phyloP scores from a whole-genome alignment of 2,888 invertebrate genomes.

The Chirona hameri region DNA sequence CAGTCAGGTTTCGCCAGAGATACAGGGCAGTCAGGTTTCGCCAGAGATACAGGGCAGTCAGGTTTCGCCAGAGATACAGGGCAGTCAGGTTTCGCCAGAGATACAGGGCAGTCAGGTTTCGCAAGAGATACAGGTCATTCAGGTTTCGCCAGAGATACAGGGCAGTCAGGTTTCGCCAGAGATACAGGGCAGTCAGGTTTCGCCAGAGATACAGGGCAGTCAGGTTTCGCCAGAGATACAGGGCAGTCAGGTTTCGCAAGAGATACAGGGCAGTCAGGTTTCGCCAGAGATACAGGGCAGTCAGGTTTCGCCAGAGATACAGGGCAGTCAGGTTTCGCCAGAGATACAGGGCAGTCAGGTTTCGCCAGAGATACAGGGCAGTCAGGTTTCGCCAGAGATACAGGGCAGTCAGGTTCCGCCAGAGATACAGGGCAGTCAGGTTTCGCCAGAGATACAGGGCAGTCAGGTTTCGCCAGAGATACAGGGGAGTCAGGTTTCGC shows the following conservation, averaged over 20 bases:
- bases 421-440: conserved; percentile 76
- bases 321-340: conserved; percentile 73
- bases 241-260: conserved; percentile 71
- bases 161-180: conserved; percentile 72
- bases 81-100: conserved; percentile 73
- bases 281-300: conserved; percentile 79
- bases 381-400: conserved; percentile 76
- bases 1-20: conserved; percentile 70
- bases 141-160: conserved; percentile 81
- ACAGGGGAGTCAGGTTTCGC: conserved; percentile 75
- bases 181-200: conserved; percentile 76
- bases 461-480: conserved; percentile 74
- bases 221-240: conserved; percentile 78
- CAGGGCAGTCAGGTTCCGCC: conserved; percentile 72
- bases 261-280: conserved; percentile 79
- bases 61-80: conserved; percentile 81
- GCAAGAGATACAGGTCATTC: conserved; percentile 76
- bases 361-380: conserved; percentile 81
- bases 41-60: conserved; percentile 75
- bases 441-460: conserved; percentile 80
- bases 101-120: conserved; percentile 76
- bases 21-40: conserved; percentile 79
- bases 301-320: conserved; percentile 75
- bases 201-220: conserved; percentile 79
- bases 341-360: conserved; percentile 75